Percentiles rank a stretch among this genome's conserved stretches.
These are phyloP conservation scores for Drosophila sp. DNA, from an alignment of 1,140 invertebrate genomes.

Conservation along the genomic window DNA sequence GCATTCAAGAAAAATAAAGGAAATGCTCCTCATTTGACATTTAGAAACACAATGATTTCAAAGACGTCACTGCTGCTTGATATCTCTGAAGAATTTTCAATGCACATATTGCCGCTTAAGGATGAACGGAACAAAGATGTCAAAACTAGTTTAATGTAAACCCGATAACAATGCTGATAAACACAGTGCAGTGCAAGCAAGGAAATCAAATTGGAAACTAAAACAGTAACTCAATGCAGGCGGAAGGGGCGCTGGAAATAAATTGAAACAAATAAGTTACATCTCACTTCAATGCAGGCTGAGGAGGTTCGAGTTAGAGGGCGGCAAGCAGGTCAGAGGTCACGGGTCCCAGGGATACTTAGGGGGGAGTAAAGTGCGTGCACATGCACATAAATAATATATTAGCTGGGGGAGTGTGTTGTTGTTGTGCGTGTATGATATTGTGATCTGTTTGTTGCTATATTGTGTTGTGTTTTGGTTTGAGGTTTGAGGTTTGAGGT, in stretches of 20 bases:
- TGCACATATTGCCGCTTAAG: background rate
- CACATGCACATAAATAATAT: slow-evolving; percentile 49
- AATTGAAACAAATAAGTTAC: slow-evolving; percentile 58
- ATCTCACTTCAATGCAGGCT: slow-evolving; percentile 41
- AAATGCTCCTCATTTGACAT: too few relatives aligned
- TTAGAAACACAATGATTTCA: too few relatives aligned
- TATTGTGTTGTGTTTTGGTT: slow-evolving; percentile 37
- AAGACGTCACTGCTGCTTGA: too few relatives aligned
- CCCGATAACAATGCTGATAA: slow-evolving; percentile 12
- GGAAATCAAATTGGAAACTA: slow-evolving; percentile 31
- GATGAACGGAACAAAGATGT: background rate
- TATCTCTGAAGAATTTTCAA: too few relatives aligned
- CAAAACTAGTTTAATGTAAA: slow-evolving; percentile 15
- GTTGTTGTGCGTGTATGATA: too few relatives aligned
- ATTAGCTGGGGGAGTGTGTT: slow-evolving; percentile 22
- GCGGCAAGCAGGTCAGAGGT: background rate
- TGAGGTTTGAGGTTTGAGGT: slow-evolving; percentile 23
- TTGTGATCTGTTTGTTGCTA: slow-evolving; percentile 7
- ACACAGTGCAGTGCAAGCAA: slow-evolving; percentile 12
- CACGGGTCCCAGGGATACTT: too few relatives aligned
- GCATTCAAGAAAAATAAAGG: too few relatives aligned
- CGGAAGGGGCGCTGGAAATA: slow-evolving; percentile 33
- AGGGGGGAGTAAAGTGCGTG: slow-evolving; percentile 24
- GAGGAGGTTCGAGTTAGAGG: slow-evolving; percentile 4
- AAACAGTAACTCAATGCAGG: slow-evolving; percentile 51